phyloP scores from a whole-genome alignment of 2,797 vertebrate species.

The Myotis pilosus region DNA sequence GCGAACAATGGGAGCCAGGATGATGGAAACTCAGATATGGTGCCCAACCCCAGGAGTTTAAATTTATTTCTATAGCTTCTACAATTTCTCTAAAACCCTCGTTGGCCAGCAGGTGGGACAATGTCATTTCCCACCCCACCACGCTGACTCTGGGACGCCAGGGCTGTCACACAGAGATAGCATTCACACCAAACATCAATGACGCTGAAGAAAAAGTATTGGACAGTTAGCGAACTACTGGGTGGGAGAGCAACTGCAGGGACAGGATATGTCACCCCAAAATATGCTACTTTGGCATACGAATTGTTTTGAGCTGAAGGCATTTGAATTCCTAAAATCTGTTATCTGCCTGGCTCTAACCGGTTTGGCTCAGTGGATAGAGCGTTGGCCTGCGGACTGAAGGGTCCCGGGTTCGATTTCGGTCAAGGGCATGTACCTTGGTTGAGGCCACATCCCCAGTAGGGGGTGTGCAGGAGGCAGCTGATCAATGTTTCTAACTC shows the following conservation, averaged over 20 bases:
- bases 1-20: background rate
- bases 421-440: too few relatives aligned
- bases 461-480: too few relatives aligned
- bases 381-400: too few relatives aligned
- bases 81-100: background rate
- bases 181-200: background rate
- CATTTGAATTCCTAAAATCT: background rate
- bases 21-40: background rate
- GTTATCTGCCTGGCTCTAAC: too few relatives aligned
- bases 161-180: background rate
- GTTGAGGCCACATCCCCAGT: too few relatives aligned
- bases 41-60: background rate
- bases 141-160: rapidly evolving
- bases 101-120: background rate
- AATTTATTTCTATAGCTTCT: background rate
- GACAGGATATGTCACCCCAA: background rate
- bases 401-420: too few relatives aligned
- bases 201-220: background rate
- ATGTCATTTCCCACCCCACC: background rate
- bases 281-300: background rate
- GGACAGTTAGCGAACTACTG: background rate
- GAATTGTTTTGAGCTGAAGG: background rate
- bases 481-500: too few relatives aligned
- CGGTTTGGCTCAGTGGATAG: too few relatives aligned
- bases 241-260: too few relatives aligned